A percentile compares a stretch with the other conserved stretches of the same genome.
These are phyloP conservation scores for Oscheius onirici DNA, from an alignment of 2,888 invertebrate species.

Conservation along the genomic window DNA sequence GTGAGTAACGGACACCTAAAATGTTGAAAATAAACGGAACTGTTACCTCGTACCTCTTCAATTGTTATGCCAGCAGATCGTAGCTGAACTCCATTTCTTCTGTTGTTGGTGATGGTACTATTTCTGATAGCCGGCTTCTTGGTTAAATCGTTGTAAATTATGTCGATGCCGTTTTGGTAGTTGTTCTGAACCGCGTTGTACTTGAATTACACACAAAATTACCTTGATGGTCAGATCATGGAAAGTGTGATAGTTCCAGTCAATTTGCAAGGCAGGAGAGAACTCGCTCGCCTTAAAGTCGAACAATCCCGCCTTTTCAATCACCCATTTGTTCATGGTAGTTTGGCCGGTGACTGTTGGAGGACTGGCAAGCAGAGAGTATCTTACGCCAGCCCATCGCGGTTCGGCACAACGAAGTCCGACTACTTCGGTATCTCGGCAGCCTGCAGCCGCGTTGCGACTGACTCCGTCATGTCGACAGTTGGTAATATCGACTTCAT, in stretches of 20 bases:
- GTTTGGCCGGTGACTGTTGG: slow-evolving; percentile 76
- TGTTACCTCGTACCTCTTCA: slow-evolving; percentile 75
- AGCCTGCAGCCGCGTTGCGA: slow-evolving; percentile 77
- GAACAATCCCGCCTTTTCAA: slow-evolving; percentile 90
- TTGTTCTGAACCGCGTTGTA: slow-evolving; percentile 77
- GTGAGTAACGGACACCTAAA: slow-evolving; percentile 20
- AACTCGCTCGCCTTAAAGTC: slow-evolving; percentile 79
- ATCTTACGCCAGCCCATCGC: slow-evolving; percentile 91
- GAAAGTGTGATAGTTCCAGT: slow-evolving; percentile 76
- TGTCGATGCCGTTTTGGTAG: slow-evolving; percentile 89
- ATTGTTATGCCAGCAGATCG: slow-evolving; percentile 72
- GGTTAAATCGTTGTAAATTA: slow-evolving; percentile 92
- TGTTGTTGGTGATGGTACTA: slow-evolving; percentile 58
- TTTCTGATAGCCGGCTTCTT: slow-evolving; percentile 75
- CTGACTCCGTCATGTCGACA: slow-evolving; percentile 80
- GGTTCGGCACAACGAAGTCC: slow-evolving; percentile 79
- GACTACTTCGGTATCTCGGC: slow-evolving; percentile 73
- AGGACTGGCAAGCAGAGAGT: slow-evolving; percentile 85
- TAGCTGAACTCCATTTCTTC: slow-evolving; percentile 79
- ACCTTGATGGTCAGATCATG: slow-evolving; percentile 59
- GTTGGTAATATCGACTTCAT: slow-evolving; percentile 81
- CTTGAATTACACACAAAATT: not conserved
- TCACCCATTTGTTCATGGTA: slow-evolving; percentile 85
- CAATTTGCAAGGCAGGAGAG: slow-evolving; percentile 75
- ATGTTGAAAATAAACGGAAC: not conserved